A percentile compares a stretch with the other conserved stretches of the same genome.
phyloP scores from a whole-genome alignment of 2,888 invertebrate species.

The Stictocephala bisonia region DNA sequence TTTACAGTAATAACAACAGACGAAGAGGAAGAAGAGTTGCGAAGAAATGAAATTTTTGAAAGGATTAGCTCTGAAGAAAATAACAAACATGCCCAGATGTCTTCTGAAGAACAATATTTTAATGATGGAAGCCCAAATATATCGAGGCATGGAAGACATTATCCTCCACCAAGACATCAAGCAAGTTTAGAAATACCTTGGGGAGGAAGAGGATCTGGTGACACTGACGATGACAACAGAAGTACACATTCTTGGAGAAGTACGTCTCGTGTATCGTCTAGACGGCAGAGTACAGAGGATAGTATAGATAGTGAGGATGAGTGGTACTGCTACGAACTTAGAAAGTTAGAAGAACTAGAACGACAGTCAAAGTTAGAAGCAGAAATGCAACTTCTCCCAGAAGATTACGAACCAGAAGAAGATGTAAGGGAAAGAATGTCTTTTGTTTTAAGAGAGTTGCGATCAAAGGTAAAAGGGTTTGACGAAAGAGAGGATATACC shows the following conservation, averaged over 20 bases:
- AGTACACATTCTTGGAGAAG: conserved; percentile 91
- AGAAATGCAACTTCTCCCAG: conserved; percentile 67
- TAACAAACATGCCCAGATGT: conserved; percentile 49
- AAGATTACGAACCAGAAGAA: conserved; percentile 73
- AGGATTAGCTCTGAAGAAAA: conserved; percentile 56
- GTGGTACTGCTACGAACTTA: conserved; percentile 90
- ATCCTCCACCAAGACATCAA: conserved; percentile 74
- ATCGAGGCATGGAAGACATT: conserved; percentile 69
- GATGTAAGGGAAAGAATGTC: conserved; percentile 79
- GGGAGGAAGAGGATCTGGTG: conserved; percentile 68
- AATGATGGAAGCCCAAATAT: conserved; percentile 76
- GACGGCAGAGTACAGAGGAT: conserved; percentile 91
- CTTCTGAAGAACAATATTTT: conserved; percentile 67
- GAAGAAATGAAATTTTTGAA: conserved; percentile 57
- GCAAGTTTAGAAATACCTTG: conserved; percentile 85
- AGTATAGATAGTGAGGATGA: conserved; percentile 94
- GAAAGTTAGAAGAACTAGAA: conserved; percentile 89
- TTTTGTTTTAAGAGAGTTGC: conserved; percentile 80
- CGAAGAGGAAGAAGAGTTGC: conserved; percentile 57
- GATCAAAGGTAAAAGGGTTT: conserved; percentile 72
- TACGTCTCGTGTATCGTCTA: conserved; percentile 84
- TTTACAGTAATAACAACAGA: conserved; percentile 56
- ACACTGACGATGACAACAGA: conserved; percentile 79
- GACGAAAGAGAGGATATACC: conserved; percentile 37
- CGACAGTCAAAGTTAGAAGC: conserved; percentile 76